A percentile compares a stretch with the other conserved stretches of the same genome.
phyloP scores from a whole-genome alignment of 1,140 invertebrate species.

The Pectinophora gossypiella region DNA sequence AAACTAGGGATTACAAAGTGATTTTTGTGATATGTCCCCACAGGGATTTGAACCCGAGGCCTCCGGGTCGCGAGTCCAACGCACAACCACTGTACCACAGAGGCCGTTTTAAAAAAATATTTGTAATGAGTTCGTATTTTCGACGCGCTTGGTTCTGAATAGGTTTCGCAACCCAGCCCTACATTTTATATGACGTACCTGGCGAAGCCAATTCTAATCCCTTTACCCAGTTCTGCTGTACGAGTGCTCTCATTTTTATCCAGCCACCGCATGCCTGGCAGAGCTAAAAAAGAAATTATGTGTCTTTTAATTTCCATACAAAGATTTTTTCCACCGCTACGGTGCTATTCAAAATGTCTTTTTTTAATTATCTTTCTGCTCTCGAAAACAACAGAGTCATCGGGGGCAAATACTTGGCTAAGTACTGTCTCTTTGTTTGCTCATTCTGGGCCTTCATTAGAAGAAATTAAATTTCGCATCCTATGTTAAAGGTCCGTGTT shows the following conservation, averaged over 20 bases:
- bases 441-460: constrained; percentile 31
- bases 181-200: no score
- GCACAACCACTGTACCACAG: no score
- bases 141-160: no score
- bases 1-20: no score
- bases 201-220: neutral
- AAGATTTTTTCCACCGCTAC: constrained; percentile 56
- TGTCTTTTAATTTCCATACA: constrained; percentile 10
- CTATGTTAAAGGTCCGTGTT: no score
- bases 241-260: neutral
- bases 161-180: no score
- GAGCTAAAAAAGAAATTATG: neutral
- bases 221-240: neutral
- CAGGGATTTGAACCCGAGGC: no score
- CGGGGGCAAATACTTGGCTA: constrained; percentile 18
- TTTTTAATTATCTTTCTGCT: constrained; percentile 61
- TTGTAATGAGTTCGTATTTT: no score
- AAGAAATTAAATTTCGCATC: constrained; percentile 29
- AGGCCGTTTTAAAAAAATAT: no score
- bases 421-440: constrained; percentile 20
- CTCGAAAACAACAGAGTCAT: constrained; percentile 26
- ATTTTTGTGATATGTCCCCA: no score
- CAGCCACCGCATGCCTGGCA: neutral
- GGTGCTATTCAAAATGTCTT: constrained; percentile 63
- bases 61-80: no score